Evolutionary conservation across 2,113 vertebrate genomes (phyloP).

Genomic region (Lagopus leucura): DNA sequence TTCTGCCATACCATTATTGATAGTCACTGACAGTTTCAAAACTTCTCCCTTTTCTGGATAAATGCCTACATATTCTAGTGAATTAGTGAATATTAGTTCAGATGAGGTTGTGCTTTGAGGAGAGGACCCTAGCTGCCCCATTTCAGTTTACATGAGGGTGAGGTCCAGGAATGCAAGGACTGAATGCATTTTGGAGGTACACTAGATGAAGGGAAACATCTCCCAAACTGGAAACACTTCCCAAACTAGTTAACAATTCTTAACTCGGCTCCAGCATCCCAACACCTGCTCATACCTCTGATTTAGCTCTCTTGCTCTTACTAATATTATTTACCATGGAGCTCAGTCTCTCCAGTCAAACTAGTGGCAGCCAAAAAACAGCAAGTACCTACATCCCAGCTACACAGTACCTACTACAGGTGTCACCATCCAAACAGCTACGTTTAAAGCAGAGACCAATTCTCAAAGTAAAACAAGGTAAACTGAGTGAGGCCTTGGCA

Average conservation of each 20-base stretch:
- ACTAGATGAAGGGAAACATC: background rate
- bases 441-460: background rate
- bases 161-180: background rate
- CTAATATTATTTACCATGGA: background rate
- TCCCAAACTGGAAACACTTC: background rate
- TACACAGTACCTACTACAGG: background rate
- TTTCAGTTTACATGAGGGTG: background rate
- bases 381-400: fast-evolving
- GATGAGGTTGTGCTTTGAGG: background rate
- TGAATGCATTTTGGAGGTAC: background rate
- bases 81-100: background rate
- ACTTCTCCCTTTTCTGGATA: background rate
- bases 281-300: background rate
- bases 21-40: background rate
- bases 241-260: background rate
- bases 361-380: background rate
- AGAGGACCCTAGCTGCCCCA: background rate
- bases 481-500: background rate
- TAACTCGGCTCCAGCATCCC: background rate
- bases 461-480: background rate
- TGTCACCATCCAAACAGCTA: background rate
- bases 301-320: background rate
- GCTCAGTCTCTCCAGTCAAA: background rate
- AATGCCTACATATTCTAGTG: no score
- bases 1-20: background rate